phyloP scores from a whole-genome alignment of 2,797 vertebrate genomes.

The Helarctos malayanus region DNA sequence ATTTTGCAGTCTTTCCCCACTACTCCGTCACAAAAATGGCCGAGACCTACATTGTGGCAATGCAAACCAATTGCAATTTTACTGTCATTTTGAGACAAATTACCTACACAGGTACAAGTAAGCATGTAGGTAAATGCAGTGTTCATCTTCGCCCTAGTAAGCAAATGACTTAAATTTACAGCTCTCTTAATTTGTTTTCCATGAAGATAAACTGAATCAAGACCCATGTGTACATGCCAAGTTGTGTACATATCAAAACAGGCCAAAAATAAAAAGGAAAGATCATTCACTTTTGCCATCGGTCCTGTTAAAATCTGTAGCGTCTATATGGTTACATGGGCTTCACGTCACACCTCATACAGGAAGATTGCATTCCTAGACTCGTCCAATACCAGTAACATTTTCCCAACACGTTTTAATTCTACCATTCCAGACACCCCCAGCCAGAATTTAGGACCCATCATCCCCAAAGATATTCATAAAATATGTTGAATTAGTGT shows the following conservation, averaged over 20 bases:
- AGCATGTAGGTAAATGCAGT: not conserved
- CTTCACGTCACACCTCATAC: not conserved
- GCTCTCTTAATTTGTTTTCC: not conserved
- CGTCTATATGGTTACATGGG: not conserved
- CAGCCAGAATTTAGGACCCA: not conserved
- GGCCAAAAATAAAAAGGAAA: not conserved
- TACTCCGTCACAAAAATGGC: not conserved
- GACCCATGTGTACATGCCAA: not conserved
- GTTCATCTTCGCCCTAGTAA: not conserved
- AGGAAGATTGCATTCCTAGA: not conserved
- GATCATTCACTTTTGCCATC: not conserved
- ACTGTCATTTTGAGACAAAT: not conserved
- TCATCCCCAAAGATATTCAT: not conserved
- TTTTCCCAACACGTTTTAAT: not conserved
- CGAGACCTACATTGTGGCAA: not conserved
- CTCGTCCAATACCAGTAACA: not conserved
- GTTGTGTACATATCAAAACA: not conserved
- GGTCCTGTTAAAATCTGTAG: not conserved
- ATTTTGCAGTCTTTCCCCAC: not conserved
- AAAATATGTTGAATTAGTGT: not conserved
- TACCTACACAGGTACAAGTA: not conserved
- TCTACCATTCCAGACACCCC: not conserved
- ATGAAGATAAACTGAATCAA: slow-evolving; percentile 29
- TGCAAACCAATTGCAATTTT: not conserved
- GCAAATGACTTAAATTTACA: not conserved